A percentile compares a stretch with the other conserved stretches of the same genome.
Conservation (phyloP, 2,888 invertebrate genomes). For the Hedychridium roseum region DNA sequence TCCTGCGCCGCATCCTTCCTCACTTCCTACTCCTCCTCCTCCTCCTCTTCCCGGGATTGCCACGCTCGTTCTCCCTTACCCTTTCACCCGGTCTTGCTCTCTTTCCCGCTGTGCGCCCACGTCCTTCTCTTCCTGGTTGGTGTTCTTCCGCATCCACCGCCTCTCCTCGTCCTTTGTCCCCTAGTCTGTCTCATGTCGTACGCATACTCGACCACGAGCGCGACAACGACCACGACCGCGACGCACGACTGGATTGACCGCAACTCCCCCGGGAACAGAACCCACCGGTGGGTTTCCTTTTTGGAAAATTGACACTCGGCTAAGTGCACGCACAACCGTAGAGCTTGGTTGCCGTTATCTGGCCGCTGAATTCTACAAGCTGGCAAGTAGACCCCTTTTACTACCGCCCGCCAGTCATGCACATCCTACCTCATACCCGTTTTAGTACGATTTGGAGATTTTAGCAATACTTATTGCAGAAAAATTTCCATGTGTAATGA, state of each 20-base stretch:
- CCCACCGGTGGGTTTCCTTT: conserved; percentile 35
- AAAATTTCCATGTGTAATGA: no score
- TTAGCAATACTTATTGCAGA: no score
- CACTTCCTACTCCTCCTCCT: conserved; percentile 31
- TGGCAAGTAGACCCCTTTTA: no score
- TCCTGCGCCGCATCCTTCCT: conserved; percentile 29
- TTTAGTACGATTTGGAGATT: no score
- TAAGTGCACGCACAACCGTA: no score
- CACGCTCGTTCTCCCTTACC: conserved; percentile 18
- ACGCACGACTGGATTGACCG: conserved; percentile 38
- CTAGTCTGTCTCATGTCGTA: conserved; percentile 6
- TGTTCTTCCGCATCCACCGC: conserved; percentile 4
- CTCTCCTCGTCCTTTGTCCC: conserved; percentile 7
- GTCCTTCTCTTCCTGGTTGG: conserved; percentile 16
- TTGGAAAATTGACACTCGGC: no score
- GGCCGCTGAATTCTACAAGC: no score
- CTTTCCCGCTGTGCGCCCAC: conserved; percentile 12
- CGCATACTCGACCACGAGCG: conserved; percentile 18
- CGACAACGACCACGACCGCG: conserved; percentile 28
- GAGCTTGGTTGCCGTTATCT: no score
- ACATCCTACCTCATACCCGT: no score
- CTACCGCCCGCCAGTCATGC: no score
- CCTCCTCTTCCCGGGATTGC: conserved; percentile 28
- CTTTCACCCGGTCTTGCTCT: conserved; percentile 7
- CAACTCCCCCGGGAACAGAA: conserved; percentile 27